These are phyloP conservation scores for Drosophila subobscura DNA, from an alignment of 1,140 invertebrate species.

Conservation along the genomic window DNA sequence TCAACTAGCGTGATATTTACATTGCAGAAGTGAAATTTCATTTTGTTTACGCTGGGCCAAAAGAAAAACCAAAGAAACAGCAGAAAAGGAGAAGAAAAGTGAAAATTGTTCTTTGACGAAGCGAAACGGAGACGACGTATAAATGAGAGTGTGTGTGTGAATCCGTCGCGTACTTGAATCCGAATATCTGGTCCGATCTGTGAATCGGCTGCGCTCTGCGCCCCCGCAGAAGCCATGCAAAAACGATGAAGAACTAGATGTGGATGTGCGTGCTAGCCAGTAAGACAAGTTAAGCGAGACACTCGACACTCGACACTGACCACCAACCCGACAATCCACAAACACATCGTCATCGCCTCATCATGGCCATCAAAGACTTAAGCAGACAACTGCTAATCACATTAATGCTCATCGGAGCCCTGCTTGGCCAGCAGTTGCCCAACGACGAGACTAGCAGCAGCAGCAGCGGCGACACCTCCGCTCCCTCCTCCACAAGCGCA, in stretches of 20 bases:
- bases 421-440: slow-evolving; percentile 3
- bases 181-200: no score
- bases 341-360: slow-evolving; percentile 3
- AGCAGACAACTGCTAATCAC: slow-evolving; percentile 6
- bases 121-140: slow-evolving; percentile 21
- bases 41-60: slow-evolving; percentile 20
- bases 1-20: slow-evolving; percentile 4
- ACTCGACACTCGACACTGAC: neutral
- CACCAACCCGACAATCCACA: slow-evolving; percentile 4
- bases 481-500: neutral
- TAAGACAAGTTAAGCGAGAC: neutral
- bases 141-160: slow-evolving; percentile 3
- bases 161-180: neutral
- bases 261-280: slow-evolving; percentile 3
- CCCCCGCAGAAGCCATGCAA: no score
- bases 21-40: slow-evolving; percentile 12
- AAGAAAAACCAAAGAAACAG: no score
- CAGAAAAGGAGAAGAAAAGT: slow-evolving; percentile 29
- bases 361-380: slow-evolving; percentile 1
- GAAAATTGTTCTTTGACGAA: slow-evolving; percentile 29
- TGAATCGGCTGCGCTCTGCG: no score
- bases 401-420: slow-evolving; percentile 2
- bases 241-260: neutral
- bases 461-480: neutral
- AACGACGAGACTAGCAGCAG: neutral